A percentile compares a stretch with the other conserved stretches of the same genome.
Evolutionary conservation across 1,140 invertebrate genomes (phyloP).

Genomic region (Branchinecta lynchi): DNA sequence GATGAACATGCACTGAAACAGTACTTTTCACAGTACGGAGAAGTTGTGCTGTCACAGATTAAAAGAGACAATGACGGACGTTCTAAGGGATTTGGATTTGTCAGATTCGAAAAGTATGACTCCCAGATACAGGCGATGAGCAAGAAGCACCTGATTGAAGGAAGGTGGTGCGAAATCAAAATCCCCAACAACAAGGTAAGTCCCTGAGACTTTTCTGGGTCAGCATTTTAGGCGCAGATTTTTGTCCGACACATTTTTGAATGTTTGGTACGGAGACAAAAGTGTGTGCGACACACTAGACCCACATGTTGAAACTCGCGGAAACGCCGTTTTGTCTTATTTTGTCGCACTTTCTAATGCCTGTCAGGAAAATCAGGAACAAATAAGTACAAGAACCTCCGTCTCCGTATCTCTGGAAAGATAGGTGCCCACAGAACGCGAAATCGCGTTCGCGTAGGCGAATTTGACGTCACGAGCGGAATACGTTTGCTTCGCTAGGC

Average conservation of each 20-base stretch:
- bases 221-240: not conserved
- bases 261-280: not conserved
- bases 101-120: not conserved
- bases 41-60: not conserved
- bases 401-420: no score
- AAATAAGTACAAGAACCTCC: no score
- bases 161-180: not conserved
- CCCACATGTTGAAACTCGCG: no score
- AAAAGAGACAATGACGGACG: not conserved
- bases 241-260: not conserved
- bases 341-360: no score
- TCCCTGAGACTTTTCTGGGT: not conserved
- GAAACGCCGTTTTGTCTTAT: no score
- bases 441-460: no score
- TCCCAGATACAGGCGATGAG: not conserved
- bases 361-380: no score
- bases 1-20: not conserved
- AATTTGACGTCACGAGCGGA: no score
- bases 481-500: no score
- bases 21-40: not conserved
- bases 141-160: not conserved
- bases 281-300: not conserved
- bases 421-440: no score
- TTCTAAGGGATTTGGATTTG: not conserved
- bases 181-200: not conserved